Evolutionary conservation across 2,888 invertebrate species (phyloP).

Genomic region (Yponomeuta malinellus): DNA sequence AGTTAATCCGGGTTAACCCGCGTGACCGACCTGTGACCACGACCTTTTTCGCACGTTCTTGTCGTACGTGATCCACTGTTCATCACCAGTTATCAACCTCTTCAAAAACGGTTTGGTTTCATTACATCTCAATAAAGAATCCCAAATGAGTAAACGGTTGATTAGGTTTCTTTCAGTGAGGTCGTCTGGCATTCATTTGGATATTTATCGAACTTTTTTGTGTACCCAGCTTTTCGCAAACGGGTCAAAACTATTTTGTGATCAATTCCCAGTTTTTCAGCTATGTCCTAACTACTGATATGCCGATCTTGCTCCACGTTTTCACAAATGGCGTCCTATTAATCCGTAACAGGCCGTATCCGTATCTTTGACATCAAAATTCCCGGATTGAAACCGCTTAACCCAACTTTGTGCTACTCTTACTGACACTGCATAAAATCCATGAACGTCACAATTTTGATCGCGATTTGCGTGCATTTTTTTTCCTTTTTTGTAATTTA

Average conservation of each 20-base stretch:
- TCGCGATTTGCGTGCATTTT: background rate
- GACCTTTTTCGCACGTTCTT: background rate
- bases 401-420: background rate
- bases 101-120: too few relatives aligned
- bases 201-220: too few relatives aligned
- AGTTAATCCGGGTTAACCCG: conserved; percentile 3
- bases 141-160: too few relatives aligned
- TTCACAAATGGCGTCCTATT: conserved; percentile 19
- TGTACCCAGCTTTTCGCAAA: too few relatives aligned
- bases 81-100: too few relatives aligned
- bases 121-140: too few relatives aligned
- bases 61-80: too few relatives aligned
- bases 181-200: too few relatives aligned
- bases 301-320: conserved; percentile 19
- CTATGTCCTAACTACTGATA: conserved; percentile 25
- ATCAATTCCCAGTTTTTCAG: conserved; percentile 2
- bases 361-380: conserved; percentile 10
- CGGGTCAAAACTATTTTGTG: too few relatives aligned
- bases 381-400: background rate
- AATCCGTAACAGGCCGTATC: conserved; percentile 24
- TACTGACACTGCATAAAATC: background rate
- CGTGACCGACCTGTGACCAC: conserved; percentile 1
- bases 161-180: too few relatives aligned
- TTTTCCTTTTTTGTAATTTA: background rate
- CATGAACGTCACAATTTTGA: background rate